Conservation (phyloP, 2,113 vertebrate species). For the Speoplatyrhinus poulsoni region DNA sequence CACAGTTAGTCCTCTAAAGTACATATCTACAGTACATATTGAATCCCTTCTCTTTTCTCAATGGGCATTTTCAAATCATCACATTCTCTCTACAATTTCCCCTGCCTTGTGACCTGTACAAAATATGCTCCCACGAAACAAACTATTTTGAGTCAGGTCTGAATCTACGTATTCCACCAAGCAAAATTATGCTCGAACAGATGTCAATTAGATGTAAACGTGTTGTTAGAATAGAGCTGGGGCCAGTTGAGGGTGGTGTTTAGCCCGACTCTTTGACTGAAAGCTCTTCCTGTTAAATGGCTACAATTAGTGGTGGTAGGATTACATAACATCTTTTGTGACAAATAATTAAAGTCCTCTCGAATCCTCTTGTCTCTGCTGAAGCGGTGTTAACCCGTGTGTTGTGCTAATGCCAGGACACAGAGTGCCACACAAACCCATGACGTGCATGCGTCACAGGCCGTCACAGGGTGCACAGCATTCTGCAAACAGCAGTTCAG, state of each 20-base stretch:
- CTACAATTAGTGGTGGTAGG: neutral
- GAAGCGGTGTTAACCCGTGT: neutral
- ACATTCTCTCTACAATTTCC: neutral
- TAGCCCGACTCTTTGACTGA: neutral
- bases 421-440: neutral
- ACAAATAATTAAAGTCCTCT: neutral
- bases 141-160: neutral
- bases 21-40: slow-evolving; percentile 1
- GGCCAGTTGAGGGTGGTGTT: too few relatives aligned
- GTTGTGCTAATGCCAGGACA: neutral
- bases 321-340: neutral
- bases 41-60: neutral
- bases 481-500: neutral
- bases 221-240: too few relatives aligned
- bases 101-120: too few relatives aligned
- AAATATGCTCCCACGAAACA: neutral
- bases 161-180: too few relatives aligned
- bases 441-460: neutral
- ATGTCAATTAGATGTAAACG: too few relatives aligned
- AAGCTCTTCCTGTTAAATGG: neutral
- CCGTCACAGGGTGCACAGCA: neutral
- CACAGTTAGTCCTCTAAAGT: neutral
- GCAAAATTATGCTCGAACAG: too few relatives aligned
- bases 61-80: neutral
- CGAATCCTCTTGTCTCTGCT: neutral